Evolutionary conservation across 92 coral and sea anemone genomes (phyloP).

Genomic region (Phenganax stokvisi): DNA sequence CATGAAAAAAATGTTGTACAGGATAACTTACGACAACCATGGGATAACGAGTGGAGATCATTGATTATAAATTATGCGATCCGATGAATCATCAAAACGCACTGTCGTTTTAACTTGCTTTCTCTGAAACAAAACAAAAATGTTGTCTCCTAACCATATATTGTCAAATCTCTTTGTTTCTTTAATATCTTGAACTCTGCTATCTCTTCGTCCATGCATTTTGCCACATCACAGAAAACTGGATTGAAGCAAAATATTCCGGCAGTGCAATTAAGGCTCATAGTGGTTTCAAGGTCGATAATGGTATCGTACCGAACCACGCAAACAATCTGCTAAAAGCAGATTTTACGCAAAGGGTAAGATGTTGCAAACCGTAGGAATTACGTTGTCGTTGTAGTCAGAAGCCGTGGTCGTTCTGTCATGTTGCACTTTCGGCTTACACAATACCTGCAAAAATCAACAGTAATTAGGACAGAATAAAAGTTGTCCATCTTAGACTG

Average conservation of each 20-base stretch:
- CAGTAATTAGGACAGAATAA: background rate
- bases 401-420: background rate
- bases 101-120: slow-evolving; percentile 64
- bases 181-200: background rate
- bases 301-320: too few species aligned
- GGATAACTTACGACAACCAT: too few species aligned
- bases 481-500: too few species aligned
- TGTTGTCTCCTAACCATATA: background rate
- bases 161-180: background rate
- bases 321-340: too few species aligned
- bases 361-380: background rate
- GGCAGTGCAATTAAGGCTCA: too few species aligned
- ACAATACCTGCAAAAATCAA: background rate
- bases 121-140: slow-evolving; percentile 1
- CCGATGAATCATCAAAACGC: slow-evolving; percentile 66
- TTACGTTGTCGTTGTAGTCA: slow-evolving; percentile 16
- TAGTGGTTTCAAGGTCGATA: too few species aligned
- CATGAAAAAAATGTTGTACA: too few species aligned
- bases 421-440: slow-evolving; percentile 20
- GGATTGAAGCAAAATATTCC: too few species aligned
- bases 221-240: background rate
- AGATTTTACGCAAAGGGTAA: too few species aligned
- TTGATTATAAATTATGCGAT: slow-evolving; percentile 16
- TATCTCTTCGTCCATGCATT: background rate
- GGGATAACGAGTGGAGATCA: background rate